These are phyloP conservation scores for Sinodicranocentrus sp. DNA, from an alignment of 2,888 invertebrate genomes.

Conservation along the genomic window DNA sequence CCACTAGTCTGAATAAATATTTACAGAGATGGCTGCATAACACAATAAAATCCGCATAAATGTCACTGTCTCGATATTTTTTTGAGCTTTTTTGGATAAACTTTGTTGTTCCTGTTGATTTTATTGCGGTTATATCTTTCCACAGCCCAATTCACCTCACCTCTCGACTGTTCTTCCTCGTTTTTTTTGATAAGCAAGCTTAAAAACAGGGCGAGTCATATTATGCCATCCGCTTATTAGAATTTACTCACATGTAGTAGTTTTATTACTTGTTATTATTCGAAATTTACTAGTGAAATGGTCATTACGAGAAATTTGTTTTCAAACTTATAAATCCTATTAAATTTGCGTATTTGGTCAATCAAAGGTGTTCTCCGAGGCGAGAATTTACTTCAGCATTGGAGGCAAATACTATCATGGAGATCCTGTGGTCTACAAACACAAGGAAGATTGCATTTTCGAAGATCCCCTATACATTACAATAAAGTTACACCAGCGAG, in stretches of 20 bases:
- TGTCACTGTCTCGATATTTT: constrained; percentile 62
- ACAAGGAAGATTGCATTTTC: constrained; percentile 87
- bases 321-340: not conserved
- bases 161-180: no score
- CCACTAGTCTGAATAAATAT: constrained; percentile 58
- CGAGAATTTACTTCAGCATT: constrained; percentile 88
- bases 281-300: not conserved
- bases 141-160: constrained; percentile 11
- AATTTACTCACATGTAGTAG: no score
- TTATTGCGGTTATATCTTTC: constrained; percentile 36
- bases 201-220: no score
- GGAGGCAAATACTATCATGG: constrained; percentile 88
- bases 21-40: constrained; percentile 46
- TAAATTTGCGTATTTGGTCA: constrained; percentile 68
- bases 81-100: constrained; percentile 50
- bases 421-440: constrained; percentile 85
- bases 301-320: not conserved
- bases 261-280: constrained; percentile 5
- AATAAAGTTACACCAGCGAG: constrained; percentile 88
- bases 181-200: no score
- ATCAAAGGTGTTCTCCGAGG: constrained; percentile 88
- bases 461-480: constrained; percentile 90
- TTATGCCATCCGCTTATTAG: no score
- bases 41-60: constrained; percentile 68
- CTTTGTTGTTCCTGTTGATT: constrained; percentile 59